A percentile compares a stretch with the other conserved stretches of the same genome.
Evolutionary conservation across 1,140 invertebrate species (phyloP).

Genomic region (Portunus trituberculatus): DNA sequence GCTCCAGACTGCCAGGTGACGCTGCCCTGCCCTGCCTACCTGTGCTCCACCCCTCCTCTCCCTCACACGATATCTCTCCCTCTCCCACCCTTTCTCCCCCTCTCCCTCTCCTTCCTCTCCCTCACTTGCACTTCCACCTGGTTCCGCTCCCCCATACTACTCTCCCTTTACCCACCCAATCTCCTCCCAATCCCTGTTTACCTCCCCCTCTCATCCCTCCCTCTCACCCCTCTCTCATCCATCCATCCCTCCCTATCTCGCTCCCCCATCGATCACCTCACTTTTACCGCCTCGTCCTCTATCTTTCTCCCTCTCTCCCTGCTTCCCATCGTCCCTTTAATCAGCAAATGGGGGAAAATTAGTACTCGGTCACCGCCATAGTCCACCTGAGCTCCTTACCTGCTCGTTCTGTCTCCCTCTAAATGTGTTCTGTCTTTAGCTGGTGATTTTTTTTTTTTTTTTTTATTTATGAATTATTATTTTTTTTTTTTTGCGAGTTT

Average conservation of each 20-base stretch:
- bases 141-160: background rate
- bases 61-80: background rate
- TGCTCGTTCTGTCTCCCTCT: background rate
- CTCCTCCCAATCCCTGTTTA: too few relatives aligned
- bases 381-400: background rate
- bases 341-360: background rate
- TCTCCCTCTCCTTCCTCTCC: background rate
- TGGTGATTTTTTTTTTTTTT: too few relatives aligned
- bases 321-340: background rate
- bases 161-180: background rate
- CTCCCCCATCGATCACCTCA: constrained; percentile 8
- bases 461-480: too few relatives aligned
- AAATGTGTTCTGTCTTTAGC: background rate
- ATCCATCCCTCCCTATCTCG: background rate
- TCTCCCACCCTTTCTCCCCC: too few relatives aligned
- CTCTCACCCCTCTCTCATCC: too few relatives aligned
- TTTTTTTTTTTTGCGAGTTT: too few relatives aligned
- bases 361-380: background rate
- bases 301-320: background rate
- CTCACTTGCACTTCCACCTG: background rate
- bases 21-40: background rate
- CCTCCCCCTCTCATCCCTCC: too few relatives aligned
- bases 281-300: background rate
- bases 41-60: background rate
- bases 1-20: background rate